These are phyloP conservation scores for Pygoscelis antarcticus DNA, from an alignment of 2,113 vertebrate genomes.

Conservation along the genomic window DNA sequence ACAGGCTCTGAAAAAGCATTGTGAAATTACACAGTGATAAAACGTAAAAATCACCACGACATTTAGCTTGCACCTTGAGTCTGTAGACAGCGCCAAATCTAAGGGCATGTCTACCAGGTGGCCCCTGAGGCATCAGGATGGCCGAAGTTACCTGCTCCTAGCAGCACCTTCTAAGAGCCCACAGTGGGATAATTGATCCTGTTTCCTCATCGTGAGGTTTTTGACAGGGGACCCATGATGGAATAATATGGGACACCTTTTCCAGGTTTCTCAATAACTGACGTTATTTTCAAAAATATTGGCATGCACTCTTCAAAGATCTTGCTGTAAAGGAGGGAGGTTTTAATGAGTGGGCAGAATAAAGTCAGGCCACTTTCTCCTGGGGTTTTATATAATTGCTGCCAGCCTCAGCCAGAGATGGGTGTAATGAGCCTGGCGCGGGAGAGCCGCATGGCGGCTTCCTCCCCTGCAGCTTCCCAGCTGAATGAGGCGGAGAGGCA, in stretches of 20 bases:
- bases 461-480: not conserved
- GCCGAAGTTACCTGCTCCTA: not conserved
- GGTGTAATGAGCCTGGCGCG: not conserved
- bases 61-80: not conserved
- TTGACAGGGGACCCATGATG: not conserved
- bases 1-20: not conserved
- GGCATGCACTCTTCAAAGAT: not conserved
- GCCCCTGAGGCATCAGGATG: not conserved
- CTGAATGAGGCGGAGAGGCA: not conserved
- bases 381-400: not conserved
- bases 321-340: not conserved
- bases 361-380: not conserved
- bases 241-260: not conserved
- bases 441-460: accelerated
- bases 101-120: not conserved
- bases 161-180: not conserved
- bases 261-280: not conserved
- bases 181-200: not conserved
- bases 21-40: not conserved
- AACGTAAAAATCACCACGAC: not conserved
- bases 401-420: not conserved
- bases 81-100: not conserved
- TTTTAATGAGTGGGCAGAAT: not conserved
- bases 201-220: not conserved
- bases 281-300: not conserved